Base-by-base conservation (phyloP, 2,113 vertebrate genomes). In the Rostratula benghalensis region DNA sequence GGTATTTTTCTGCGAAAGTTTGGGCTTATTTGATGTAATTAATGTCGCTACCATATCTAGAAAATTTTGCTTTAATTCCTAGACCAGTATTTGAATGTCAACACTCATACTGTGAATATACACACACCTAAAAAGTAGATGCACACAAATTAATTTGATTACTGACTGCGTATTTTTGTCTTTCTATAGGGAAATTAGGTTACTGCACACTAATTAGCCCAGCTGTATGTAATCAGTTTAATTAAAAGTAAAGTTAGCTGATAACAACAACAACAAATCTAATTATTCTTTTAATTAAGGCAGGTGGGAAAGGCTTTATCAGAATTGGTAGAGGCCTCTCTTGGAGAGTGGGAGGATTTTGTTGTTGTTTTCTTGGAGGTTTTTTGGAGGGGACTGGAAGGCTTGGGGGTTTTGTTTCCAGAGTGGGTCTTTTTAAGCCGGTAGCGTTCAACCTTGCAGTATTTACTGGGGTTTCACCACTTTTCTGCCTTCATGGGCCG, bases 281-380 rank as follows among this genome's bases (percentile, higher is more conserved):
- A 75, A 54, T 77, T 76, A 82, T 57, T 78, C 21, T 48, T 79
- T 51, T 57, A 80, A 83, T 92, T 81, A 56, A 81, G 20, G 54
- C 68, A 90, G 91, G 93, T 11, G 33, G 59, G 22, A 83, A 81
- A 74, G 21, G 85, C 17, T 76, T 75, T 33, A 7, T 35, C 24
- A n/a, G 61, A 64, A 11, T 1, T 27, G n/a, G 43, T 8, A 8
- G 18, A 76, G 61, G 83, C 69, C 60, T 87, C 53, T 61, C 22
- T 11, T 6, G 19, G 9, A 14, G 39, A 31, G 14, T 1, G 30
- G 17, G 7, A 4, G 0, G 2, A 20, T 45, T 22, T 43, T 30
- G 15, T 12, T 64, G 19, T 14, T 22, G 9, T 4, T 78, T 53
- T 10, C 43, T 16, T 43, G 15, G 43, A 43, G 3, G 6, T 21